phyloP scores from a whole-genome alignment of 2,797 vertebrate species.

The Muscicapa striata region DNA sequence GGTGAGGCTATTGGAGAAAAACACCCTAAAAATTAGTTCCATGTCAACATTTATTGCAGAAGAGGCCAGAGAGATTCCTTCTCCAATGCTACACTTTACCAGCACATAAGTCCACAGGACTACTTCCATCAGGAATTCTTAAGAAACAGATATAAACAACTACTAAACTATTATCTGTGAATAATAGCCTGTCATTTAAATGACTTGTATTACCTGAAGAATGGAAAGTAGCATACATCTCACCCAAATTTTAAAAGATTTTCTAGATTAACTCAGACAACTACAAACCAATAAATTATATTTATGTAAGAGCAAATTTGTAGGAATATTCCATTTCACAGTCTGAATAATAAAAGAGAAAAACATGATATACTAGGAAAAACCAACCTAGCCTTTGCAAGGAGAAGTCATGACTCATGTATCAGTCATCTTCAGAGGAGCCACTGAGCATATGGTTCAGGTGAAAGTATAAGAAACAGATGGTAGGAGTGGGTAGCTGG shows the following conservation, averaged over 20 bases:
- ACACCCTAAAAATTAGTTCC: not conserved
- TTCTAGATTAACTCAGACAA: not conserved
- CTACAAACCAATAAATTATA: not conserved
- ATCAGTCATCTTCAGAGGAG: not conserved
- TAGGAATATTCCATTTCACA: not conserved
- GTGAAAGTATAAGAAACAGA: slow-evolving; percentile 14
- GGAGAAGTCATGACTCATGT: not conserved
- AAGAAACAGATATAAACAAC: not conserved
- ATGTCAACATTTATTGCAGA: not conserved
- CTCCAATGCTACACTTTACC: not conserved
- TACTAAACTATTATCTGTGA: not conserved
- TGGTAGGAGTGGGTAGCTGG: not conserved
- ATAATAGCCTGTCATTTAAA: not conserved
- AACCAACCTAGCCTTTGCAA: not conserved
- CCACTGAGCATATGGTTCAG: not conserved
- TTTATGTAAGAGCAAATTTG: not conserved
- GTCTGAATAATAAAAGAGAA: not conserved
- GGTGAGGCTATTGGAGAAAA: not conserved
- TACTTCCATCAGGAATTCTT: not conserved
- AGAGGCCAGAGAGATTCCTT: not conserved
- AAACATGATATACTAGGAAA: not conserved
- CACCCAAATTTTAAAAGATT: not conserved
- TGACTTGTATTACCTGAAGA: not conserved
- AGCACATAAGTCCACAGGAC: not conserved
- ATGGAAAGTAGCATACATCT: not conserved